A percentile compares a stretch with the other conserved stretches of the same genome.
These are phyloP conservation scores for Brenthis daphne DNA, from an alignment of 2,888 invertebrate genomes.

Conservation along the genomic window DNA sequence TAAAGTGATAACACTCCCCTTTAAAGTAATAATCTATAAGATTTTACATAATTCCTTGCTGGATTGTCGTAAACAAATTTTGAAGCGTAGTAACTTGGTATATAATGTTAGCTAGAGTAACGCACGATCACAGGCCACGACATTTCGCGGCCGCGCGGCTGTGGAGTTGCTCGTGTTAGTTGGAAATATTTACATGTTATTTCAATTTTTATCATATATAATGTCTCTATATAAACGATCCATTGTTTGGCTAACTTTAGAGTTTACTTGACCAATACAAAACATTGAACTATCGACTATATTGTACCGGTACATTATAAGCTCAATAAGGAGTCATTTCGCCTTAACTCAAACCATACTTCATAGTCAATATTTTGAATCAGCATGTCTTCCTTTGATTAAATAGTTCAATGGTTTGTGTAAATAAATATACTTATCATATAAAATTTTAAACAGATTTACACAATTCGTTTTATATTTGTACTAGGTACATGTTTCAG, in stretches of 20 bases:
- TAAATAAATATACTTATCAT: slow-evolving; percentile 20
- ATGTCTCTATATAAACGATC: not conserved
- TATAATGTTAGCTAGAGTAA: slow-evolving; percentile 3
- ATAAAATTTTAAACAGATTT: not conserved
- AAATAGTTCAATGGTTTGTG: slow-evolving; percentile 35
- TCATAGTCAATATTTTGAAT: slow-evolving; percentile 23
- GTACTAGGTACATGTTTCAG: not conserved
- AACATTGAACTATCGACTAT: slow-evolving; percentile 18
- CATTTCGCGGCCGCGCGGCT: too few species aligned
- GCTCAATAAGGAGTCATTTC: slow-evolving; percentile 1
- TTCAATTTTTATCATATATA: not conserved
- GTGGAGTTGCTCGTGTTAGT: not conserved
- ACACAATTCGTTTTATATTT: not conserved
- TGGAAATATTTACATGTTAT: slow-evolving; percentile 8
- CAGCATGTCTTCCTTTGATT: slow-evolving; percentile 34
- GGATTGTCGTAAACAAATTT: not conserved
- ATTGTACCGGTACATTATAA: slow-evolving; percentile 18
- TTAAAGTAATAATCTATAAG: slow-evolving; percentile 12
- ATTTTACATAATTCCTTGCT: slow-evolving; percentile 17
- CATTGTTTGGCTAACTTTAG: not conserved
- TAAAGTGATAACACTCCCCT: not conserved
- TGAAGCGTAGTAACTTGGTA: not conserved
- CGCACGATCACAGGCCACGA: not conserved
- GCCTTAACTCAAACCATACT: not conserved
- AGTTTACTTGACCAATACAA: slow-evolving; percentile 5